Evolutionary conservation across 2,888 invertebrate genomes (phyloP), one percentile per base, ranked within the genome.

Genomic region (Netelia virgata): DNA sequence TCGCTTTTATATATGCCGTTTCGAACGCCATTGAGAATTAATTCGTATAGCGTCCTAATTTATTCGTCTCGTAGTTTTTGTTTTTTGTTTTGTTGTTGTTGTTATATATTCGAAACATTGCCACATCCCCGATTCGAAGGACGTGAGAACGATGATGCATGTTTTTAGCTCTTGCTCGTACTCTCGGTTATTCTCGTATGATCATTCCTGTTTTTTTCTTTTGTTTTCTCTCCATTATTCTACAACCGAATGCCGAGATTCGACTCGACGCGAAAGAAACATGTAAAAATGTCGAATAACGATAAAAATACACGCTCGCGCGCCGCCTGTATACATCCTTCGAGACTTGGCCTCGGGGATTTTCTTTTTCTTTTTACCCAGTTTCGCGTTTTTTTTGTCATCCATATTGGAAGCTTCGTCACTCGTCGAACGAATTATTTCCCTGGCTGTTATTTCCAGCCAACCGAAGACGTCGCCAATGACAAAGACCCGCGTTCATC

Each of bases 401-500:
- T 59, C 59, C 53, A 74, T 61, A 53, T 53, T 5, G 63, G 43
- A 68, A 50, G 66, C 59, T 63, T 80, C 73, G 80, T 72, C 72
- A 68, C 57, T 64, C 57, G 47, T 68, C 76, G 20, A 57, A 28
- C 63, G 50, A 73, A 87, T 89, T 86, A 86, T 89, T 18, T 70
- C 70, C 69, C 77, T 85, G 87, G 89, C 84, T 88, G 88, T 79
- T 81, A 82, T 81, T 86, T 84, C 63, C 84, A 89, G 89, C 87
- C 87, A 87, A n/a, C 23, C 75, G 75, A 64, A 63, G 59, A 77
- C 57, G 78, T 64, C 82, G 75, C 68, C 68, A 76, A 82, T 66
- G 86, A 75, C 85, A 66, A 77, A 68, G 68, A 68, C 69, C 57
- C 41, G 66, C 50, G 64, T 70, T 61, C 36, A 72, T 50, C 14